phyloP scores from a whole-genome alignment of 2,797 vertebrate species.

The Tokudaia tokunoshimensis region DNA sequence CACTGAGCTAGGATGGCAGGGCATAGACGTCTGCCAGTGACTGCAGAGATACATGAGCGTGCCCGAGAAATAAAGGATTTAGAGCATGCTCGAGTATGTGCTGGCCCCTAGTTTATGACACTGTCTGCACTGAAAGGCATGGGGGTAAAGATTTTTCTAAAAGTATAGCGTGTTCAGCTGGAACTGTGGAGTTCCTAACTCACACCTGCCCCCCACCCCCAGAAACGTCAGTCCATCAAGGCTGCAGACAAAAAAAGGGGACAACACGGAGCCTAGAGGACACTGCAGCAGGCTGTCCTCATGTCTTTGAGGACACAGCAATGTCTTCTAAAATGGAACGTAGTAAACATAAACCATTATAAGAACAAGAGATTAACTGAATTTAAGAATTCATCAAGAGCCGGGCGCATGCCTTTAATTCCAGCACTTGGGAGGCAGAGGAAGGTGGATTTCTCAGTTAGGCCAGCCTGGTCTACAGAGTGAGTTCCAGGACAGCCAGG shows the following conservation, averaged over 20 bases:
- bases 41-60: not conserved
- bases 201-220: not conserved
- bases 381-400: conserved; percentile 44
- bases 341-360: not conserved
- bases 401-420: no score
- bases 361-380: not conserved
- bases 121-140: not conserved
- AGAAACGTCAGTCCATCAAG: not conserved
- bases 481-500: no score
- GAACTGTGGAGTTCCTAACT: not conserved
- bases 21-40: not conserved
- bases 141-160: not conserved
- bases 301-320: not conserved
- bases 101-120: not conserved
- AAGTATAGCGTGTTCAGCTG: not conserved
- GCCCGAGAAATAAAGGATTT: not conserved
- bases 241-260: not conserved
- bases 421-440: no score
- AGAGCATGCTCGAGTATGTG: not conserved
- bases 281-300: not conserved
- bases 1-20: not conserved
- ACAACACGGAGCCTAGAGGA: not conserved
- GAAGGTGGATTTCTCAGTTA: no score
- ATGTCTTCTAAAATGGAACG: conserved; percentile 24
- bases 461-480: no score